phyloP scores from a whole-genome alignment of 2,888 invertebrate genomes.

The Ganaspis brasiliensis region DNA sequence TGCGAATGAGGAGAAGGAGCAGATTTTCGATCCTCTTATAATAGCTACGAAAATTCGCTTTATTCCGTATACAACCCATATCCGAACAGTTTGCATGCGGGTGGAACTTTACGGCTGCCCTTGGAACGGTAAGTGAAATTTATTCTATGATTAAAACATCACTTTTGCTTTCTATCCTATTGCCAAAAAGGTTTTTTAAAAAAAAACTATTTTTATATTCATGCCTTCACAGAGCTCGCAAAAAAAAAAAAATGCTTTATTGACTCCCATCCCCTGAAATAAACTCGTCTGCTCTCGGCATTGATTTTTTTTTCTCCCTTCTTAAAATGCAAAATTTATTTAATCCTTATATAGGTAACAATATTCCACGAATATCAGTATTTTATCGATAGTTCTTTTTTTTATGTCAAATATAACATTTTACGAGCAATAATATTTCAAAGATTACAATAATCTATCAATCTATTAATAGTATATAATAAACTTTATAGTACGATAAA shows the following conservation, averaged over 20 bases:
- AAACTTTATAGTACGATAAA: background rate
- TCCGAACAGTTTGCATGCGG: constrained; percentile 90
- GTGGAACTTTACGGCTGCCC: constrained; percentile 91
- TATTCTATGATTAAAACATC: constrained; percentile 64
- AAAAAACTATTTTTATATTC: constrained; percentile 12
- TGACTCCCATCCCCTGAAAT: background rate
- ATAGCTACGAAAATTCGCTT: constrained; percentile 89
- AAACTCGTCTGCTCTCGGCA: background rate
- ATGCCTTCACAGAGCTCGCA: background rate
- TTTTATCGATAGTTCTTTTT: too few relatives aligned
- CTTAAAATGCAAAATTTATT: background rate
- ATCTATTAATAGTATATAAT: background rate
- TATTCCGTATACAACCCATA: constrained; percentile 89
- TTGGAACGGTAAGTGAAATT: constrained; percentile 86
- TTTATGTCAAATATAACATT: background rate
- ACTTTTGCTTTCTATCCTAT: constrained; percentile 1
- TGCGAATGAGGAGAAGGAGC: constrained; percentile 88
- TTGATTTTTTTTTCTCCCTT: background rate
- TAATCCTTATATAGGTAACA: background rate
- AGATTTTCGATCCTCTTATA: constrained; percentile 88
- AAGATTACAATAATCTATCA: background rate
- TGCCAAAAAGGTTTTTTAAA: background rate
- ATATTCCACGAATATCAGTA: background rate
- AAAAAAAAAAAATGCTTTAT: background rate
- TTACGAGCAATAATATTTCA: background rate